A percentile compares a stretch with the other conserved stretches of the same genome.
phyloP scores from a whole-genome alignment of 1,140 invertebrate species.

The Rhopalosiphum maidis region DNA sequence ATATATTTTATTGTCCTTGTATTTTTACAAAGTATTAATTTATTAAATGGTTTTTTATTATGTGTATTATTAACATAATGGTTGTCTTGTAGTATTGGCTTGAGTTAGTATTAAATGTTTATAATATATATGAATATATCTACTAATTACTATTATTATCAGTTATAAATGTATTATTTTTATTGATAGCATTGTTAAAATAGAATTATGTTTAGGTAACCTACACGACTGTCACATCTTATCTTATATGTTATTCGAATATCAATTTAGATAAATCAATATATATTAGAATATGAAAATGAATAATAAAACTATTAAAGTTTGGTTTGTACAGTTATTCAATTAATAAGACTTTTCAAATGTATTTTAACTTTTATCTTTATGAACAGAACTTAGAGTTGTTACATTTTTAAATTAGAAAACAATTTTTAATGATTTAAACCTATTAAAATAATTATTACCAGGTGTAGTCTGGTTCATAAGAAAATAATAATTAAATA shows the following conservation, averaged over 20 bases:
- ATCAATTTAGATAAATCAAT: not conserved
- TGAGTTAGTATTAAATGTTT: no score
- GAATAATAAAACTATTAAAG: not conserved
- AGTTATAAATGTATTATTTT: not conserved
- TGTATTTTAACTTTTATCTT: no score
- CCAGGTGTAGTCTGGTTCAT: not conserved
- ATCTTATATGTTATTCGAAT: not conserved
- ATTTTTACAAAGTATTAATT: not conserved
- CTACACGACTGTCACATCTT: not conserved
- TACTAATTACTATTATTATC: not conserved
- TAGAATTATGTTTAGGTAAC: not conserved
- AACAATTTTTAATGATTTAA: not conserved
- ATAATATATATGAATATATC: no score
- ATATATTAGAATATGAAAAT: not conserved
- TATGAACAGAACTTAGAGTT: no score
- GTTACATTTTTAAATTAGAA: no score
- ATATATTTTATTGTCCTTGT: not conserved
- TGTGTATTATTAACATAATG: not conserved
- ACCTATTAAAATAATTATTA: not conserved
- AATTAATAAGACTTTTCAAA: not conserved
- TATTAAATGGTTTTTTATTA: not conserved
- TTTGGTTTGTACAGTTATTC: not conserved
- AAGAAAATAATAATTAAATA: not conserved
- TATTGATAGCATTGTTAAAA: not conserved
- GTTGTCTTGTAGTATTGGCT: no score